Evolutionary conservation across 2,888 invertebrate species (phyloP).

Genomic region (Acanthococcus lagerstroemiae): DNA sequence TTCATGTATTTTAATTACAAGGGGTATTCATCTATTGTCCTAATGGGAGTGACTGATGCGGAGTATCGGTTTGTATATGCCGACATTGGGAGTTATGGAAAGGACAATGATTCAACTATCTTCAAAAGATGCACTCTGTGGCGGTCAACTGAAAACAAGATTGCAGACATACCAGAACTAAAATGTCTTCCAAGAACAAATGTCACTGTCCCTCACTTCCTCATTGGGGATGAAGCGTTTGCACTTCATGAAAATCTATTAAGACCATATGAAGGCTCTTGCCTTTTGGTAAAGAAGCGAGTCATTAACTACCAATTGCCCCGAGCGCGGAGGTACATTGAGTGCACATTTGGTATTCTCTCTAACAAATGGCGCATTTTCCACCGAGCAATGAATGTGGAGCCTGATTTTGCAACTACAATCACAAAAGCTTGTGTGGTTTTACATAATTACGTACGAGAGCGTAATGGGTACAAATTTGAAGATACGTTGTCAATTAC

Average conservation of each 20-base stretch:
- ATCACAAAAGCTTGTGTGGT: constrained; percentile 38
- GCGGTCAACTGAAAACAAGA: constrained; percentile 32
- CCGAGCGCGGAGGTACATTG: constrained; percentile 35
- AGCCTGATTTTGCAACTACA: constrained; percentile 36
- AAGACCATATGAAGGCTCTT: constrained; percentile 36
- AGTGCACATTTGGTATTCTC: constrained; percentile 38
- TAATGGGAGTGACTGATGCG: constrained; percentile 32
- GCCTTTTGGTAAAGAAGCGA: constrained; percentile 34
- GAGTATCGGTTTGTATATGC: constrained; percentile 35
- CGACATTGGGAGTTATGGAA: constrained; percentile 39
- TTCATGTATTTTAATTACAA: constrained; percentile 33
- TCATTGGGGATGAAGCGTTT: constrained; percentile 39
- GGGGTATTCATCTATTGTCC: constrained; percentile 30
- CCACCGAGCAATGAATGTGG: no score
- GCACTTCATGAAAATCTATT: constrained; percentile 35
- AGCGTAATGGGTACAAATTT: constrained; percentile 34
- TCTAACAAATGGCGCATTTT: constrained; percentile 40
- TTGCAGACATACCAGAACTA: constrained; percentile 36
- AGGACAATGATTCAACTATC: constrained; percentile 39
- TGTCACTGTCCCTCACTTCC: constrained; percentile 36
- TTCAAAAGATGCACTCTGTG: constrained; percentile 35
- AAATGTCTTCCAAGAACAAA: constrained; percentile 36
- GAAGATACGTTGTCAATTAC: constrained; percentile 35
- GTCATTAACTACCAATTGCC: constrained; percentile 37
- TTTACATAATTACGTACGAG: constrained; percentile 35